Evolutionary conservation across 1,140 invertebrate species (phyloP).

Genomic region (Hyposmocoma kahamanoa): DNA sequence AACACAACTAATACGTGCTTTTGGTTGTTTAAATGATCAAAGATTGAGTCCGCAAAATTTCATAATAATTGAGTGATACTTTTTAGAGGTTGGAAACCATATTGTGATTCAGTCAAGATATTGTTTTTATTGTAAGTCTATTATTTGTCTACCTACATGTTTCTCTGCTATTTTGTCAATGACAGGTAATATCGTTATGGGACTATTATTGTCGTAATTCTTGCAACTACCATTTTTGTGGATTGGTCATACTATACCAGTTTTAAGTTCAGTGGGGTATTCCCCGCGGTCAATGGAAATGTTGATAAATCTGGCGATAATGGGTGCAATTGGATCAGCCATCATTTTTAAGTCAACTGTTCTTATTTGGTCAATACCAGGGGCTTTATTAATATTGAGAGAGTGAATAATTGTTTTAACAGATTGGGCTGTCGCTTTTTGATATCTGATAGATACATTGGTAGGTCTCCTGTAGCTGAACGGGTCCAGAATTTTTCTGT

Average conservation of each 20-base stretch:
- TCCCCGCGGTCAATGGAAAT: neutral
- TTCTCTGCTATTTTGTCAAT: slow-evolving; percentile 1
- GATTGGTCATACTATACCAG: neutral
- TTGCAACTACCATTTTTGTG: neutral
- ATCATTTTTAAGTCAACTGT: neutral
- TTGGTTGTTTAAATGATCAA: neutral
- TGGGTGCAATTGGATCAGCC: neutral
- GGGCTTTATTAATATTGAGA: neutral
- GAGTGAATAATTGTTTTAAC: neutral
- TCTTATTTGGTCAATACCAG: neutral
- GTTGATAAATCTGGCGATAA: neutral
- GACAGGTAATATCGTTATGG: neutral
- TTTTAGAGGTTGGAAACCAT: neutral
- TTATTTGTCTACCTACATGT: neutral
- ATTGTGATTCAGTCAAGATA: neutral
- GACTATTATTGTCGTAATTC: neutral
- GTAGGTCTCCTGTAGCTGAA: no score
- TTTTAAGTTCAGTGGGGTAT: neutral
- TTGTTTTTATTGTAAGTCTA: neutral
- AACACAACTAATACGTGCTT: neutral
- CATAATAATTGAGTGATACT: neutral
- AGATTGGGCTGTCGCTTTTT: neutral
- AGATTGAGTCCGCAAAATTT: neutral
- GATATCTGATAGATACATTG: neutral
- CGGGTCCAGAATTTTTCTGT: no score